Evolutionary conservation across 2,113 vertebrate species (phyloP).

Genomic region (Silurus glanis): DNA sequence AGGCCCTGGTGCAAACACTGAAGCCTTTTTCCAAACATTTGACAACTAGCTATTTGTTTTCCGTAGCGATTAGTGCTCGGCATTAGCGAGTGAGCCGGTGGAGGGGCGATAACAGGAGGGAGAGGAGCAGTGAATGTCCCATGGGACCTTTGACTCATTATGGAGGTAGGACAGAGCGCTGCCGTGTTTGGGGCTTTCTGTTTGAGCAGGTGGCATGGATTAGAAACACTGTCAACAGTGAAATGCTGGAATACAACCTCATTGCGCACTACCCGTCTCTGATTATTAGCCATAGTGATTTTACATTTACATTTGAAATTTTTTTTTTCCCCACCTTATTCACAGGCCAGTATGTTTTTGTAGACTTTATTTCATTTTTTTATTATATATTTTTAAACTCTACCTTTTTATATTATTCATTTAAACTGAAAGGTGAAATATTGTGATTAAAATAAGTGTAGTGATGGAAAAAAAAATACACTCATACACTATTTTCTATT

Average conservation of each 20-base stretch:
- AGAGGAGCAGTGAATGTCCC: constrained; percentile 65
- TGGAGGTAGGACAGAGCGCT: constrained; percentile 67
- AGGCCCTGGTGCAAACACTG: constrained; percentile 79
- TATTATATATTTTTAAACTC: background rate
- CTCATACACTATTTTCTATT: background rate
- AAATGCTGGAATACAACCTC: constrained; percentile 75
- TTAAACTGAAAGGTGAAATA: background rate
- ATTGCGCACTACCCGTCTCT: constrained; percentile 63
- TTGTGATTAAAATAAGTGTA: background rate
- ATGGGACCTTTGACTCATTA: constrained; percentile 66
- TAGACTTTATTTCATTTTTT: background rate
- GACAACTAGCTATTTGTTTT: constrained; percentile 77
- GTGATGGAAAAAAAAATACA: background rate
- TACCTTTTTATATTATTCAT: background rate
- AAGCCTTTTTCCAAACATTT: constrained; percentile 78
- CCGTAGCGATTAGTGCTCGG: constrained; percentile 71
- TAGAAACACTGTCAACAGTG: constrained; percentile 95
- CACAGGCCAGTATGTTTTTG: constrained; percentile 33
- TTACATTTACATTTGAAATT: constrained; percentile 40
- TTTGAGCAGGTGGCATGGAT: constrained; percentile 99
- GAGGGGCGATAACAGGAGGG: constrained; percentile 72
- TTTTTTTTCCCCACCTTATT: constrained; percentile 52
- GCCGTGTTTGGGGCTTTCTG: constrained; percentile 73
- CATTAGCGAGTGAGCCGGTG: constrained; percentile 50
- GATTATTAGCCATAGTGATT: constrained; percentile 65